A percentile compares a stretch with the other conserved stretches of the same genome.
Evolutionary conservation across 2,888 invertebrate genomes (phyloP).

Genomic region (Torymus aiolomorphi): DNA sequence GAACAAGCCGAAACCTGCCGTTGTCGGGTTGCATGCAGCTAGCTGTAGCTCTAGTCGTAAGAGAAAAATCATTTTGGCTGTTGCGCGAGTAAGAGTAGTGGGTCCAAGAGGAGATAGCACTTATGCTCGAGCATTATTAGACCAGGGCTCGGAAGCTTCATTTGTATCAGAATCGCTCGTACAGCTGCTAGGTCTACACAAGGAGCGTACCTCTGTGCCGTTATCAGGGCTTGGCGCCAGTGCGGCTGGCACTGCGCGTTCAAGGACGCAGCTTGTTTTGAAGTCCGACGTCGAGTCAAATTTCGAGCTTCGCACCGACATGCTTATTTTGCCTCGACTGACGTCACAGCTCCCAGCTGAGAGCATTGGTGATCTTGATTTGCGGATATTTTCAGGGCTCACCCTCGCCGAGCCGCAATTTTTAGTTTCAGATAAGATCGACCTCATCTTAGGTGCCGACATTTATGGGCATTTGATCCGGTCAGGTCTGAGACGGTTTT

Average conservation of each 20-base stretch:
- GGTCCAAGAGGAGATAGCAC: slow-evolving; percentile 33
- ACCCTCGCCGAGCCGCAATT: slow-evolving; percentile 40
- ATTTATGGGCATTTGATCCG: no score
- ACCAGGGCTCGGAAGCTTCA: slow-evolving; percentile 45
- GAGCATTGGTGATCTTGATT: slow-evolving; percentile 2
- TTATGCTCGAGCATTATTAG: slow-evolving; percentile 42
- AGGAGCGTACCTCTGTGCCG: background rate
- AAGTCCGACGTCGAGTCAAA: slow-evolving; percentile 20
- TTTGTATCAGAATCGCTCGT: slow-evolving; percentile 42
- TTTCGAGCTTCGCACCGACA: slow-evolving; percentile 9
- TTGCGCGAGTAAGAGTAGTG: slow-evolving; percentile 27
- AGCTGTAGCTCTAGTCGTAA: no score
- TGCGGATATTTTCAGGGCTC: slow-evolving; percentile 14
- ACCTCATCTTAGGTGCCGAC: no score
- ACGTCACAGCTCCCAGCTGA: slow-evolving; percentile 37
- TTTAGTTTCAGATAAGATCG: no score
- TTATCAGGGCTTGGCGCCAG: no score
- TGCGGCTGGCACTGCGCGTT: slow-evolving; percentile 28
- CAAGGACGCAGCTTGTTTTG: slow-evolving; percentile 2
- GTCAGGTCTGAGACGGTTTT: no score
- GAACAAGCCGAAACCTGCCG: background rate
- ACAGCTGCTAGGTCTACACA: slow-evolving; percentile 32
- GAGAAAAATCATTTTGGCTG: slow-evolving; percentile 1
- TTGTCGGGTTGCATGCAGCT: background rate
- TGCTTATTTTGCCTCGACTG: slow-evolving; percentile 38